These are phyloP conservation scores for Eupeodes corollae DNA, from an alignment of 1,140 invertebrate genomes.

Conservation along the genomic window DNA sequence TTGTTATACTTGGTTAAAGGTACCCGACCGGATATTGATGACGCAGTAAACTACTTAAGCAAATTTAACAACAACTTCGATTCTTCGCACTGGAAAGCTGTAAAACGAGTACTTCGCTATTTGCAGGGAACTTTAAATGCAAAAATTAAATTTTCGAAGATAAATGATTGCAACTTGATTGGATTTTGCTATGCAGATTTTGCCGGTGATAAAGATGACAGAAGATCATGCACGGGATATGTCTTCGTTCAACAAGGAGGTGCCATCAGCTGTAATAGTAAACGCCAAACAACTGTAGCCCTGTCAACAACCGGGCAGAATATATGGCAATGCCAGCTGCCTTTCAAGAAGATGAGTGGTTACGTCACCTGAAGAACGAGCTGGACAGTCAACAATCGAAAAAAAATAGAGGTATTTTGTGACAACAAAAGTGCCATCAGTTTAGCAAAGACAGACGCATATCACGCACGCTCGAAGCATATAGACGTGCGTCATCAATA, in stretches of 20 bases:
- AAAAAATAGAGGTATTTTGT: conserved; percentile 1
- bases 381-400: too few species aligned
- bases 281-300: conserved; percentile 25
- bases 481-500: conserved; percentile 7
- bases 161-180: conserved; percentile 9
- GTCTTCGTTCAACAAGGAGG: conserved; percentile 23
- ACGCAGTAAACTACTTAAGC: conserved; percentile 16
- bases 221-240: conserved; percentile 24
- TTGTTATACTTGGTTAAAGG: conserved; percentile 24
- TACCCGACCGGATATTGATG: conserved; percentile 35
- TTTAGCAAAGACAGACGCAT: conserved; percentile 20
- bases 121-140: conserved; percentile 24
- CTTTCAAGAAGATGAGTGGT: conserved; percentile 31
- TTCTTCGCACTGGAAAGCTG: conserved; percentile 18
- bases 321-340: conserved; percentile 30
- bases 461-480: conserved; percentile 11
- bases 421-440: conserved; percentile 17
- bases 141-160: conserved; percentile 17
- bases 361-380: conserved; percentile 11
- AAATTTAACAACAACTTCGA: conserved; percentile 14
- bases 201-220: conserved; percentile 20
- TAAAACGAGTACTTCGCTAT: conserved; percentile 27
- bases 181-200: conserved; percentile 36
- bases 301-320: conserved; percentile 34
- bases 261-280: conserved; percentile 23